phyloP scores from a whole-genome alignment of 2,113 vertebrate genomes.

The Gila orcuttii region DNA sequence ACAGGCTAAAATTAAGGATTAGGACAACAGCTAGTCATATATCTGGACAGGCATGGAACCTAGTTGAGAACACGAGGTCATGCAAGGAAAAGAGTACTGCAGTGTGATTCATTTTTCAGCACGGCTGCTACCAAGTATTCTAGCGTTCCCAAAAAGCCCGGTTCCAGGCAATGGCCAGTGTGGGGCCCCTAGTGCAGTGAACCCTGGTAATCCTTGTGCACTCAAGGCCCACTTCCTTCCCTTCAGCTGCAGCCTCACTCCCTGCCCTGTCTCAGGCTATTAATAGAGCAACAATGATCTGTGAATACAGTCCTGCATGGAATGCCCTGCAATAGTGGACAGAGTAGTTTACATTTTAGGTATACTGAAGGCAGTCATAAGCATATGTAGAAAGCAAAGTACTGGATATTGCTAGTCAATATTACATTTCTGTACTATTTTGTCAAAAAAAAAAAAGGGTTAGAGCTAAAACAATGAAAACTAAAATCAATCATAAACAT shows the following conservation, averaged over 20 bases:
- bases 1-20: conserved; percentile 15
- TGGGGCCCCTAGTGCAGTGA: conserved; percentile 33
- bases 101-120: neutral
- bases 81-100: neutral
- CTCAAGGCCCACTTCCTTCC: conserved; percentile 56
- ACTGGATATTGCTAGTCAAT: too few species aligned
- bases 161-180: conserved; percentile 9
- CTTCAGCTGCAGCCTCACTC: conserved; percentile 52
- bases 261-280: conserved; percentile 48
- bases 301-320: conserved; percentile 10
- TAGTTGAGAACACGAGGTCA: neutral
- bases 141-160: conserved; percentile 13
- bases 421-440: too few species aligned
- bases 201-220: conserved; percentile 44
- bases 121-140: neutral
- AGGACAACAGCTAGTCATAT: neutral
- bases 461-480: too few species aligned
- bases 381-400: neutral
- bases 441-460: too few species aligned
- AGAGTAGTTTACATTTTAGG: neutral
- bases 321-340: neutral
- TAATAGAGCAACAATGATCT: conserved; percentile 58
- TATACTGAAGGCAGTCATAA: neutral
- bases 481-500: too few species aligned
- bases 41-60: neutral